phyloP scores from a whole-genome alignment of 92 coral and sea anemone genomes.

The Epizoanthus illoricatus region DNA sequence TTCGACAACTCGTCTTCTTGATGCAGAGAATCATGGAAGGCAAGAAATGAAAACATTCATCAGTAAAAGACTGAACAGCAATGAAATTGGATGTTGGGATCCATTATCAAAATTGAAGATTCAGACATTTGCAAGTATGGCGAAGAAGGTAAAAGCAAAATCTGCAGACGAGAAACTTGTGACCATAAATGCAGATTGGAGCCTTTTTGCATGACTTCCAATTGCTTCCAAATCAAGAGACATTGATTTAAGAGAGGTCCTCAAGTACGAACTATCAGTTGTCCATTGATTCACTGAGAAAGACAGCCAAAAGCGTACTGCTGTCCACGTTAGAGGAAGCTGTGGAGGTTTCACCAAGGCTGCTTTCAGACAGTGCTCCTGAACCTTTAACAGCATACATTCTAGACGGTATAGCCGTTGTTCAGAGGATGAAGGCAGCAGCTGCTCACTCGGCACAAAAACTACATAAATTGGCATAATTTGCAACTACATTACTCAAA shows the following conservation, averaged over 20 bases:
- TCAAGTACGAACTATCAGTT: not conserved
- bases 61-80: slow-evolving; percentile 27
- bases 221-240: not conserved
- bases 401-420: too few relatives aligned
- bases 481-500: too few relatives aligned
- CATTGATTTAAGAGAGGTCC: not conserved
- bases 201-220: not conserved
- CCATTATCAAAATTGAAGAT: slow-evolving; percentile 30
- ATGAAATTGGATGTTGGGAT: slow-evolving; percentile 49
- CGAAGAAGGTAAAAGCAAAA: not conserved
- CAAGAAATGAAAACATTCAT: slow-evolving; percentile 3
- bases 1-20: too few relatives aligned
- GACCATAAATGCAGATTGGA: not conserved
- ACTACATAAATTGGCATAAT: too few relatives aligned
- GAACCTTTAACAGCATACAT: too few relatives aligned
- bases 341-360: too few relatives aligned
- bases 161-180: not conserved
- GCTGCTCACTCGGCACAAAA: too few relatives aligned
- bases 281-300: not conserved
- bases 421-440: too few relatives aligned
- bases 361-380: too few relatives aligned
- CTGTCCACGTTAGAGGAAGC: not conserved
- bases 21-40: too few relatives aligned
- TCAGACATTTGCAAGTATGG: slow-evolving; percentile 13
- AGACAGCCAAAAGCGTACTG: not conserved